A percentile compares a stretch with the other conserved stretches of the same genome.
These are phyloP conservation scores for Pogonus chalceus DNA, from an alignment of 1,140 invertebrate genomes.

Conservation along the genomic window DNA sequence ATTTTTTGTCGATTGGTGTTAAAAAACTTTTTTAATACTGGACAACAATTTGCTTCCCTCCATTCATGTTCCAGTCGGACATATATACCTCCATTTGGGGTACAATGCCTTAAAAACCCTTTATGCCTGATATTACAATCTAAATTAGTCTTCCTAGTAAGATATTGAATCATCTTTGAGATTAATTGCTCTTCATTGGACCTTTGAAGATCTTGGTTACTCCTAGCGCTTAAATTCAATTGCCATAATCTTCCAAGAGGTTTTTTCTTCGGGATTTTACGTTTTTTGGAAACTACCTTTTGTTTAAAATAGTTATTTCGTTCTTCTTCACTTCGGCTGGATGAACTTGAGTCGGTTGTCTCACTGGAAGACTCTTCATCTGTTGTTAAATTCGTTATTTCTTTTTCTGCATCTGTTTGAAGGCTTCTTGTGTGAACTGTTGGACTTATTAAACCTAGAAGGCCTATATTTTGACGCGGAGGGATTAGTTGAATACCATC, in stretches of 20 bases:
- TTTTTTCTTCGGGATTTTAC: slow-evolving; percentile 14
- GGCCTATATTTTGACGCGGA: slow-evolving; percentile 46
- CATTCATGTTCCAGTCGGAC: slow-evolving; percentile 60
- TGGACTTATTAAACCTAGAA: slow-evolving; percentile 41
- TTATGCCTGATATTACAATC: slow-evolving; percentile 21
- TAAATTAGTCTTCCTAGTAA: slow-evolving; percentile 31
- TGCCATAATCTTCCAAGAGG: slow-evolving; percentile 53
- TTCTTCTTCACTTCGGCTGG: slow-evolving; percentile 3
- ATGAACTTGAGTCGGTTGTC: background rate
- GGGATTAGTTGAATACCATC: slow-evolving; percentile 54
- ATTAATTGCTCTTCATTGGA: slow-evolving; percentile 67
- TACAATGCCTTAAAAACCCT: slow-evolving; percentile 23
- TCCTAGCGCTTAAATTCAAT: slow-evolving; percentile 57
- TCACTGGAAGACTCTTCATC: background rate
- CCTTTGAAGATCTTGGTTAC: slow-evolving; percentile 75
- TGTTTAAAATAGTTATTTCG: background rate
- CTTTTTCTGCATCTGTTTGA: background rate
- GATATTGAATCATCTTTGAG: slow-evolving; percentile 55
- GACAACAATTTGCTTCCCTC: slow-evolving; percentile 42
- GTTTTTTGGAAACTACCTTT: background rate
- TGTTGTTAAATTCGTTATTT: background rate
- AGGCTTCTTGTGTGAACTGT: too few species aligned
- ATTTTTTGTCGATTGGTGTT: background rate
- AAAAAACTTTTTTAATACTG: slow-evolving; percentile 4
- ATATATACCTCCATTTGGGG: slow-evolving; percentile 49